Evolutionary conservation across 2,888 invertebrate species (phyloP).

Genomic region (Epiblema foenella): DNA sequence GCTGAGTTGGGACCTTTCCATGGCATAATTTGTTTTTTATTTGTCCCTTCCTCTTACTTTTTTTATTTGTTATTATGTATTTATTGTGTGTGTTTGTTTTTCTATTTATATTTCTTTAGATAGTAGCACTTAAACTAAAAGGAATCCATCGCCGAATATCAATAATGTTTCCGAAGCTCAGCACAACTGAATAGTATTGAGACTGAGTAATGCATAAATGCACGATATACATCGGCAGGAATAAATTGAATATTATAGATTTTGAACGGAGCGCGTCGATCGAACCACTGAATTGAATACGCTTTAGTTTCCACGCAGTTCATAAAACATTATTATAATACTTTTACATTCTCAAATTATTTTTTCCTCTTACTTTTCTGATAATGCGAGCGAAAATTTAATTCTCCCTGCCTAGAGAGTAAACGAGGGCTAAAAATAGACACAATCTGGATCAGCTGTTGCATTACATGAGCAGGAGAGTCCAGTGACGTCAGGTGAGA

Average conservation of each 20-base stretch:
- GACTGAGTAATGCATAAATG: slow-evolving; percentile 14
- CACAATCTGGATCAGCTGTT: slow-evolving; percentile 70
- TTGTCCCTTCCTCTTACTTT: too few relatives aligned
- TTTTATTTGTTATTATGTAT: too few relatives aligned
- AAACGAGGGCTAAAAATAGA: slow-evolving; percentile 69
- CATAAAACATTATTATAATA: slow-evolving; percentile 4
- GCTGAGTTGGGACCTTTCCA: too few relatives aligned
- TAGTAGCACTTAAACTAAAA: neutral
- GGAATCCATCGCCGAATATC: slow-evolving; percentile 1
- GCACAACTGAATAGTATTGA: slow-evolving; percentile 35
- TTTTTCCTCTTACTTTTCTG: neutral
- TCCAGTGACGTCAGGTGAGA: slow-evolving; percentile 52
- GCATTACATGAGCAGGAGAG: slow-evolving; percentile 53
- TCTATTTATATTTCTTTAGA: too few relatives aligned
- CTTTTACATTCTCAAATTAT: neutral
- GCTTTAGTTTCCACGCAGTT: slow-evolving; percentile 26
- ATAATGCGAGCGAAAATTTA: slow-evolving; percentile 17
- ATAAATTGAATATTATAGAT: slow-evolving; percentile 48
- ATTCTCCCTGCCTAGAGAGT: slow-evolving; percentile 52
- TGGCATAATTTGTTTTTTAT: too few relatives aligned
- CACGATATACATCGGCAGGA: slow-evolving; percentile 42
- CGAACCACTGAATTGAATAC: slow-evolving; percentile 45
- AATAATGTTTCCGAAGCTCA: slow-evolving; percentile 14
- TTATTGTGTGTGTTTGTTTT: too few relatives aligned
- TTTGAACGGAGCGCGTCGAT: slow-evolving; percentile 34